Conservation (phyloP, 2,797 vertebrate genomes). For the Pseudochaenichthys georgianus region DNA sequence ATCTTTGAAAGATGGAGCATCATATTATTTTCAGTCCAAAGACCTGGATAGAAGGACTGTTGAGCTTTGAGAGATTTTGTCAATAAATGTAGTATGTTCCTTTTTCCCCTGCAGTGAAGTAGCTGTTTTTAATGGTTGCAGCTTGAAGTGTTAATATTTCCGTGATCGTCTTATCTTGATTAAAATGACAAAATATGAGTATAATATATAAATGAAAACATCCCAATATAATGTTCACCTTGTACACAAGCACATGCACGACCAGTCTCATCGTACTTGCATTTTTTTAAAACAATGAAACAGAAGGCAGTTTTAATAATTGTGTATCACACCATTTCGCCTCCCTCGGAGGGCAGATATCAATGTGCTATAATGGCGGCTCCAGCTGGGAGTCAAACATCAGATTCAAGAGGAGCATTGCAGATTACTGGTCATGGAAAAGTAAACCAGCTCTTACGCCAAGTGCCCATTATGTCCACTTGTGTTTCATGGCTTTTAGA, state of each 20-base stretch:
- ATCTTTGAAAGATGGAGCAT: slow-evolving; percentile 89
- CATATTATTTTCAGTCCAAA: slow-evolving; percentile 87
- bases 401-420: background rate
- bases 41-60: slow-evolving; percentile 70
- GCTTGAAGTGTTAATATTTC: slow-evolving; percentile 5
- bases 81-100: slow-evolving; percentile 47
- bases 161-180: background rate
- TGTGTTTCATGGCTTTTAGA: slow-evolving; percentile 3
- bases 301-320: slow-evolving; percentile 6
- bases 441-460: too few relatives aligned
- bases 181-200: slow-evolving; percentile 7
- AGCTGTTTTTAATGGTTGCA: slow-evolving; percentile 6
- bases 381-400: slow-evolving; percentile 10
- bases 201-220: too few relatives aligned
- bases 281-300: background rate
- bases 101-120: slow-evolving; percentile 19
- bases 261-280: background rate
- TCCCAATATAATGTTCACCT: too few relatives aligned
- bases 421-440: slow-evolving; percentile 3
- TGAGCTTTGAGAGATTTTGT: slow-evolving; percentile 82
- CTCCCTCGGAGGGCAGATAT: background rate
- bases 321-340: slow-evolving; percentile 3
- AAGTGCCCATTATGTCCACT: slow-evolving; percentile 6
- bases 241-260: background rate
- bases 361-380: background rate